Evolutionary conservation across 2,888 invertebrate species (phyloP).

Genomic region (Rhimphoctona megacephalus): DNA sequence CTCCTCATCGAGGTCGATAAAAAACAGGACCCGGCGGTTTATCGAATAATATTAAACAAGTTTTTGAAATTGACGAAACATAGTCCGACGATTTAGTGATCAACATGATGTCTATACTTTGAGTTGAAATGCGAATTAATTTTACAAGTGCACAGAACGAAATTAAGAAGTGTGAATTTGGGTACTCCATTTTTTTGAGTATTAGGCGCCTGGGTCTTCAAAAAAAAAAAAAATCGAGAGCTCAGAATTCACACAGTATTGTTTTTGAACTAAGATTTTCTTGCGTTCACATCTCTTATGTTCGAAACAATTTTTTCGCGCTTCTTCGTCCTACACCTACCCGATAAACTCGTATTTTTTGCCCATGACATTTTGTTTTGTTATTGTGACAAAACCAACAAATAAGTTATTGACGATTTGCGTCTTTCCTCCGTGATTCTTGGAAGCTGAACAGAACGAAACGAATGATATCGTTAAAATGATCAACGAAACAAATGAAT

Average conservation of each 20-base stretch:
- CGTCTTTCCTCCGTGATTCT: neutral
- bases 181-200: neutral
- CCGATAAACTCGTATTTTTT: neutral
- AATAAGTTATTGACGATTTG: neutral
- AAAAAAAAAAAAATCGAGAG: neutral
- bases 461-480: neutral
- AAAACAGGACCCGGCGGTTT: constrained; percentile 12
- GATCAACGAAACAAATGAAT: neutral
- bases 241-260: no score
- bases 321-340: neutral
- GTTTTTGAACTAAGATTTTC: neutral
- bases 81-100: constrained; percentile 12
- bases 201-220: neutral
- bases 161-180: neutral
- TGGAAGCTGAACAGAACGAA: neutral
- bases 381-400: neutral
- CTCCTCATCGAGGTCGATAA: neutral
- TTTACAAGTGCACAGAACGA: neutral
- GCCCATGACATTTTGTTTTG: neutral
- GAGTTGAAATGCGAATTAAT: neutral
- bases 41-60: constrained; percentile 17
- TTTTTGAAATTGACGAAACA: constrained; percentile 1
- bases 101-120: neutral
- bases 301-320: neutral
- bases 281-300: neutral